Evolutionary conservation across 2,888 invertebrate genomes (phyloP).

Genomic region (Pristionchus japonicus): DNA sequence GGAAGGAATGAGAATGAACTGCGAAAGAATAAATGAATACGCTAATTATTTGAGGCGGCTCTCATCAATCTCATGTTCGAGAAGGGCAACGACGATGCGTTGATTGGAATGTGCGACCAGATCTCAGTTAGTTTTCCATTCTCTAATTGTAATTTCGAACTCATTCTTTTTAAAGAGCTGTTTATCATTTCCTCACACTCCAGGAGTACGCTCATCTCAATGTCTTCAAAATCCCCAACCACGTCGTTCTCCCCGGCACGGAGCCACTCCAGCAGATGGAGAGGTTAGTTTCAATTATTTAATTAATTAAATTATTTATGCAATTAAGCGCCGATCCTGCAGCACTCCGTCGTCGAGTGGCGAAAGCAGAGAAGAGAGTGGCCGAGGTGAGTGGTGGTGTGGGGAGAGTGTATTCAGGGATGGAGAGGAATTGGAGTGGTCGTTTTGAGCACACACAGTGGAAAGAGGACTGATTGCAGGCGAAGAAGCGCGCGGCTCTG

Average conservation of each 20-base stretch:
- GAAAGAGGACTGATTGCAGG: not conserved
- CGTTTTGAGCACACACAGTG: not conserved
- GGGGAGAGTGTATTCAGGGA: not conserved
- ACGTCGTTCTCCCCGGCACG: not conserved
- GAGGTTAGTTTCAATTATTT: not conserved
- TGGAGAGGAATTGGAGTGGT: not conserved
- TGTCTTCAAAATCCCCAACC: not conserved
- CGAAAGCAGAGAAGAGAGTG: conserved; percentile 15
- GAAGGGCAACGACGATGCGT: not conserved
- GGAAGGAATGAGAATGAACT: not conserved
- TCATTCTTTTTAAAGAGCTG: no score
- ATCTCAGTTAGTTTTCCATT: not conserved
- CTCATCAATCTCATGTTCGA: conserved; percentile 13
- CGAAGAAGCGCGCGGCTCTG: conserved; percentile 20
- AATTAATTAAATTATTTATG: not conserved
- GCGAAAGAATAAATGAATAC: not conserved
- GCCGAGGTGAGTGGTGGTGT: conserved; percentile 25
- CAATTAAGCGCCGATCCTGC: not conserved
- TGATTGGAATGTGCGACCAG: not conserved
- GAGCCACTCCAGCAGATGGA: not conserved
- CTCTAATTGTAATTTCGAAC: no score
- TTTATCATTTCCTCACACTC: not conserved
- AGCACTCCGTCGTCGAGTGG: not conserved
- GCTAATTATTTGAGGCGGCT: not conserved
- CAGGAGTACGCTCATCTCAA: conserved; percentile 27